Base-by-base conservation (phyloP, 1,140 invertebrate genomes). In the Calephelis virginiensis region DNA sequence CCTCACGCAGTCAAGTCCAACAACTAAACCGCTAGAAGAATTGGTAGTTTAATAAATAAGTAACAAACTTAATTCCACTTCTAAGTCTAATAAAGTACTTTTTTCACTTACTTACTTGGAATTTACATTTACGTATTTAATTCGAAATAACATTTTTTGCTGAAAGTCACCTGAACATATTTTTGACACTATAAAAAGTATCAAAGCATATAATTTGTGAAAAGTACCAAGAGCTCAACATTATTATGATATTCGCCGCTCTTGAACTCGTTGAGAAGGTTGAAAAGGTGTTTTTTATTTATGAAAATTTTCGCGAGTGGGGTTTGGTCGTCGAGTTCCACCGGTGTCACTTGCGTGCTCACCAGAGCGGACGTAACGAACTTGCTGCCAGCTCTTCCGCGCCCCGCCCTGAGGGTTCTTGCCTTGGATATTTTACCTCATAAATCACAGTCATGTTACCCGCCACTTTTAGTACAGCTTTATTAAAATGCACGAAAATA, bases 281-380 rank as follows among this genome's bases (percentile, higher is more conserved):
- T 83, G 81, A 78, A 78, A 80, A 82, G 81, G 80, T 80, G 74
- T 80, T 86, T 82, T 83, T 84, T 86, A 83, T 86, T 85, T 81
- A 85, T 82, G 40, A 84, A 80, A 73, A 81, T 81, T 82, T 84
- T 81, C 74, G 76, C 73, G 78, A 76, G 77, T 78, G 83, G 83
- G 80, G 78, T 83, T 85, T 78, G 78, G 78, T 76, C 72, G 80
- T 81, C 69, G 77, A 80, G 80, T 69, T 75, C 80, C 75, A 78
- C 72, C 72, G 83, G 78, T 81, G 85, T 85, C 85, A 86, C 87
- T 90, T 83, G 81, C 77, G 82, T 61, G 74, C 40, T 70, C 85
- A 83, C 72, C 85, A 80, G 75, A 71, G 85, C 87, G 85, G 64
- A 71, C 78, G 71, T 90, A 90, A 90, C 83, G 87, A 89, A 82